phyloP scores from a whole-genome alignment of 2,797 vertebrate genomes.

The Sebastes umbrosus region DNA sequence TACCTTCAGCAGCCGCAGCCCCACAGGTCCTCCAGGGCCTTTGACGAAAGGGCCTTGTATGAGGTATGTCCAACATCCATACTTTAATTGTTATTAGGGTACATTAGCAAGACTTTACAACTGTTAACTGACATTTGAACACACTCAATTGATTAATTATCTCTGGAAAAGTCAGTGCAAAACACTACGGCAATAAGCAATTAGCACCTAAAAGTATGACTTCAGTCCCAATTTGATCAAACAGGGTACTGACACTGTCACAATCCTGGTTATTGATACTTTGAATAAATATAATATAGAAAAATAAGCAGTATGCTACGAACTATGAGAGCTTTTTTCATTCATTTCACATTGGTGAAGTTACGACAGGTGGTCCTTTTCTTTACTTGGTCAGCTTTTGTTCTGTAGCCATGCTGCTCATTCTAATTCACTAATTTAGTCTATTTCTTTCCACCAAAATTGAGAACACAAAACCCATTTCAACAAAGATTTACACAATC shows the following conservation, averaged over 20 bases:
- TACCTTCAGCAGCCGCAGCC: conserved; percentile 31
- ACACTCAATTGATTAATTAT: background rate
- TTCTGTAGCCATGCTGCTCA: background rate
- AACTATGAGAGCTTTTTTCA: background rate
- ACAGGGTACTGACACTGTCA: background rate
- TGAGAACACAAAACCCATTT: background rate
- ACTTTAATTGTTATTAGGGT: background rate
- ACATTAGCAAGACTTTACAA: background rate
- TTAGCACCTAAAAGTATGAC: background rate
- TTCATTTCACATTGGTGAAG: background rate
- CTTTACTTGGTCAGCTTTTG: background rate
- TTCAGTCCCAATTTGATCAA: background rate
- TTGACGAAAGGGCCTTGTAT: conserved; percentile 24
- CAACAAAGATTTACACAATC: background rate
- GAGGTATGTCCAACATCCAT: conserved; percentile 46
- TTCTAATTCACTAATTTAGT: background rate
- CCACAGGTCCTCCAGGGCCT: conserved; percentile 26
- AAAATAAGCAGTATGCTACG: background rate
- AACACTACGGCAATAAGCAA: background rate
- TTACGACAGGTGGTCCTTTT: background rate
- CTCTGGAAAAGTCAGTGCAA: background rate
- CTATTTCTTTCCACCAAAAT: background rate
- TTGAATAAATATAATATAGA: background rate
- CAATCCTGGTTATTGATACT: background rate
- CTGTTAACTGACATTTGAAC: background rate